Evolutionary conservation across 2,888 invertebrate species (phyloP).

Genomic region (Scotopteryx bipunctaria): DNA sequence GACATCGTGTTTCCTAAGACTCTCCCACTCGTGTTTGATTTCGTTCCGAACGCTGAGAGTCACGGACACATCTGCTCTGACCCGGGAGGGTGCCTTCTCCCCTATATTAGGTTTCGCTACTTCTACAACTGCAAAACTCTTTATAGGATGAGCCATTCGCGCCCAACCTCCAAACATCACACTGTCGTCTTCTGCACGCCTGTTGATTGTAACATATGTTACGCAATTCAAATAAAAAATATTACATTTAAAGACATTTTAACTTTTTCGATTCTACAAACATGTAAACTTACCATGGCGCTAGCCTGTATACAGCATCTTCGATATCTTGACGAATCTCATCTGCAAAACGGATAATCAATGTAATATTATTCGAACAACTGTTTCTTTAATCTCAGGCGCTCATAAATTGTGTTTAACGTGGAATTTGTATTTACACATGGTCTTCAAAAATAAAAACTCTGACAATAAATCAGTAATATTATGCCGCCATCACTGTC

Average conservation of each 20-base stretch:
- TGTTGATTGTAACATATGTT: slow-evolving; percentile 49
- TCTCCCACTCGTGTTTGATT: slow-evolving; percentile 98
- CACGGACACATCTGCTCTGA: slow-evolving; percentile 97
- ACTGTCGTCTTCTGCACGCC: slow-evolving; percentile 93
- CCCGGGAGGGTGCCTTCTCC: slow-evolving; percentile 97
- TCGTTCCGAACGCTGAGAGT: slow-evolving; percentile 95
- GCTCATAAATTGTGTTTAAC: too few relatives aligned
- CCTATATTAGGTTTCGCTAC: slow-evolving; percentile 96
- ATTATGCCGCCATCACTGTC: neutral
- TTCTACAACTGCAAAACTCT: slow-evolving; percentile 96
- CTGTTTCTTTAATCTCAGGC: too few relatives aligned
- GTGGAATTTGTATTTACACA: neutral
- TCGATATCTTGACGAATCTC: slow-evolving; percentile 99
- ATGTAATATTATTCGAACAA: too few relatives aligned
- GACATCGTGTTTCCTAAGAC: slow-evolving; percentile 97
- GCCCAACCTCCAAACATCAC: slow-evolving; percentile 99
- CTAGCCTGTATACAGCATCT: slow-evolving; percentile 96
- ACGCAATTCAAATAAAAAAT: neutral
- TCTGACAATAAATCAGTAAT: neutral
- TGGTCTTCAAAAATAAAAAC: neutral
- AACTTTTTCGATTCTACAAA: neutral
- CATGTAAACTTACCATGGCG: slow-evolving; percentile 90
- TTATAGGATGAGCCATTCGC: slow-evolving; percentile 97
- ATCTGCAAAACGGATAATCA: slow-evolving; percentile 81
- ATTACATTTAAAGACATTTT: neutral